These are phyloP conservation scores for Montipora capricornis DNA, from an alignment of 64 coral and sea anemone genomes.

Conservation along the genomic window DNA sequence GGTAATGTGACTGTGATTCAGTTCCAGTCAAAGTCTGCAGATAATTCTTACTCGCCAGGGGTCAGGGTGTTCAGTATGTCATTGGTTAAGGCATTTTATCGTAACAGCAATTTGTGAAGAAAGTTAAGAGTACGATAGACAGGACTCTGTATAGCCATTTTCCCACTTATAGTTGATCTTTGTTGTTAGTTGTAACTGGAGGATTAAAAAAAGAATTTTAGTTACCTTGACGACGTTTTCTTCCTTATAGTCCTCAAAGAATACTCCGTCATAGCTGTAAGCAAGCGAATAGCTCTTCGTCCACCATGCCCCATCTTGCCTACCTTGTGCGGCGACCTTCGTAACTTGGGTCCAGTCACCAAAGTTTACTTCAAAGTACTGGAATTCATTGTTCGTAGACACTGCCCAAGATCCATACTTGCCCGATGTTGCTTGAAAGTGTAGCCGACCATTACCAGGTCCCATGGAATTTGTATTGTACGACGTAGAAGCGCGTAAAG, in stretches of 20 bases:
- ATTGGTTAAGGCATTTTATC: too few species aligned
- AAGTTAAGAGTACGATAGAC: too few species aligned
- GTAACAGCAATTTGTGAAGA: too few species aligned
- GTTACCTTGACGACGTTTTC: neutral
- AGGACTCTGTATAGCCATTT: too few species aligned
- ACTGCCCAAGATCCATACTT: conserved; percentile 7
- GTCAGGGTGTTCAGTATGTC: too few species aligned
- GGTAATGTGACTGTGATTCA: too few species aligned
- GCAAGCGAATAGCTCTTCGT: conserved; percentile 32
- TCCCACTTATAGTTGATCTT: too few species aligned
- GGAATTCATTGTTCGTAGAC: conserved; percentile 9
- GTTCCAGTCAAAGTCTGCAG: too few species aligned
- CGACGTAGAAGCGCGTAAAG: conserved; percentile 6
- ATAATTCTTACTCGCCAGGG: too few species aligned
- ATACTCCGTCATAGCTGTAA: conserved; percentile 42
- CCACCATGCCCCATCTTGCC: conserved; percentile 44
- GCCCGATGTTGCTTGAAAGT: neutral
- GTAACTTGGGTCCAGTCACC: conserved; percentile 15
- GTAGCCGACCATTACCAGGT: conserved; percentile 1
- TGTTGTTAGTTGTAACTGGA: neutral
- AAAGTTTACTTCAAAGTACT: conserved; percentile 42
- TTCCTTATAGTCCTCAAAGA: neutral
- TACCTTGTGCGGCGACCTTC: conserved; percentile 47
- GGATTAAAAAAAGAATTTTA: neutral
- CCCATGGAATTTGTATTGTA: conserved; percentile 17